phyloP scores from a whole-genome alignment of 2,888 invertebrate genomes.

The Halictus ligatus region DNA sequence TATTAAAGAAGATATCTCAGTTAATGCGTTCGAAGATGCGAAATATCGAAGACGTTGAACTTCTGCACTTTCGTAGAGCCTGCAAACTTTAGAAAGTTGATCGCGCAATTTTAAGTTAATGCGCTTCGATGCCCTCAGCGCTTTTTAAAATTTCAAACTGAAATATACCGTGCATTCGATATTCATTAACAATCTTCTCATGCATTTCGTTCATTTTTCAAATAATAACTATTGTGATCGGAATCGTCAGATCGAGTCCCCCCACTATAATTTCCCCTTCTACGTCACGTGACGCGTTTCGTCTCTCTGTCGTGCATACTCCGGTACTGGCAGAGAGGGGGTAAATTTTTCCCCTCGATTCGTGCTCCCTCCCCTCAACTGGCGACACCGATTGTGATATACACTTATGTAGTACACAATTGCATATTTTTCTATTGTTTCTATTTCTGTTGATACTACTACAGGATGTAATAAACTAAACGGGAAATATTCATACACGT shows the following conservation, averaged over 20 bases:
- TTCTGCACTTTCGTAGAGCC: background rate
- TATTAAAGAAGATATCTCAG: background rate
- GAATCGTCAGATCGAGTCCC: too few relatives aligned
- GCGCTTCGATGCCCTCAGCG: background rate
- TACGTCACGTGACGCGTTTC: too few relatives aligned
- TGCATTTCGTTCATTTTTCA: background rate
- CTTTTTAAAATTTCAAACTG: background rate
- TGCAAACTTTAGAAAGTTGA: background rate
- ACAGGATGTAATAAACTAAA: too few relatives aligned
- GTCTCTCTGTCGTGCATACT: too few relatives aligned
- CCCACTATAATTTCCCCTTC: too few relatives aligned
- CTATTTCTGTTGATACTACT: too few relatives aligned
- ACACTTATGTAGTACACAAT: too few relatives aligned
- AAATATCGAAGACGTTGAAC: background rate
- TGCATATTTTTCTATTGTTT: too few relatives aligned
- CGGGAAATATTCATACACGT: background rate
- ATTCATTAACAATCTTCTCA: background rate
- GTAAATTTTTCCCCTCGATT: too few relatives aligned
- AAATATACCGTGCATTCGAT: background rate
- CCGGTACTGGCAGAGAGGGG: too few relatives aligned
- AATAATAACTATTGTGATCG: background rate
- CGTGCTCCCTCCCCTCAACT: too few relatives aligned
- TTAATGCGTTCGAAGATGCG: background rate
- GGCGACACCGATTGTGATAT: too few relatives aligned
- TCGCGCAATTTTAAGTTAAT: background rate